phyloP scores from a whole-genome alignment of 2,113 vertebrate species.

The Capreolus pygargus region DNA sequence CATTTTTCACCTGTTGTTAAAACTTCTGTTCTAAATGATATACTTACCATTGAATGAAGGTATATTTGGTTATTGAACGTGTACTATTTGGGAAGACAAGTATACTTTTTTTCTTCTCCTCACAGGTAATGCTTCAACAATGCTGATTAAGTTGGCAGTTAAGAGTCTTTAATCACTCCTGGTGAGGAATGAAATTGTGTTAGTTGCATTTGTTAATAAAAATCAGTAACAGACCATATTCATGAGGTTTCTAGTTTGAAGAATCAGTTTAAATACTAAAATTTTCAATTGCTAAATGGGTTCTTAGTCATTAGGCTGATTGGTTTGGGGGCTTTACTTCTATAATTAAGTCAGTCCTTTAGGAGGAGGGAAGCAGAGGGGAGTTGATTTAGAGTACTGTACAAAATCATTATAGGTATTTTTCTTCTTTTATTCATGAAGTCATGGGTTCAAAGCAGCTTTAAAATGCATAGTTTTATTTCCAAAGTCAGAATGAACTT shows the following conservation, averaged over 20 bases:
- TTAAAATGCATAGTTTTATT: background rate
- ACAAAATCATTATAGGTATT: background rate
- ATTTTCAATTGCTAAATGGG: background rate
- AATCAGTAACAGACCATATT: background rate
- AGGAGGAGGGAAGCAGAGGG: background rate
- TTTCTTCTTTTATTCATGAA: slow-evolving; percentile 20
- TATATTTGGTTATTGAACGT: background rate
- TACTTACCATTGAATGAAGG: background rate
- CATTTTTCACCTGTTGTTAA: background rate
- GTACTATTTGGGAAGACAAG: background rate
- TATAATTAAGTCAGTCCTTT: background rate
- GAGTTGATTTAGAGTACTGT: background rate
- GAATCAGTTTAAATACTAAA: slow-evolving; percentile 22
- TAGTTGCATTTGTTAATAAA: slow-evolving; percentile 43
- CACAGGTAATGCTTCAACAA: background rate
- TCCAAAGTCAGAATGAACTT: background rate
- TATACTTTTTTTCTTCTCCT: background rate
- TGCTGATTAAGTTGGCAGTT: background rate
- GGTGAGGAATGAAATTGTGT: background rate
- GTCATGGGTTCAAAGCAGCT: background rate
- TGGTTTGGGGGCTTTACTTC: background rate
- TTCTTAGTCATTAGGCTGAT: background rate
- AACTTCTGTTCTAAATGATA: background rate
- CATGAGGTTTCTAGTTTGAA: background rate
- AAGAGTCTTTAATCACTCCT: background rate